These are phyloP conservation scores for Cephonodes hylas DNA, from an alignment of 2,888 invertebrate species.

Conservation along the genomic window DNA sequence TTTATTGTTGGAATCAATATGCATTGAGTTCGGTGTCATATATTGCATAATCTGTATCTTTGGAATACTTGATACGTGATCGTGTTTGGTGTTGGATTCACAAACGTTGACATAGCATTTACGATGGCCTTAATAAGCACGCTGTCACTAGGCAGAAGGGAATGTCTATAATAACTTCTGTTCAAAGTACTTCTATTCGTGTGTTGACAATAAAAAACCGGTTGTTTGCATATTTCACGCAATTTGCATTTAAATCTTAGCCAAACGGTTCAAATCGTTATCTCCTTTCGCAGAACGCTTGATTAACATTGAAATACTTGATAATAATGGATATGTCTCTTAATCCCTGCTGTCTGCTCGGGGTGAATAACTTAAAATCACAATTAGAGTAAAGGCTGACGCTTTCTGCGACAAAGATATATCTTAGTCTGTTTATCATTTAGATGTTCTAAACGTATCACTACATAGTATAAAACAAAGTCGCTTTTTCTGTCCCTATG, in stretches of 20 bases:
- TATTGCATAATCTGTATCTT: not conserved
- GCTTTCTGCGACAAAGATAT: not conserved
- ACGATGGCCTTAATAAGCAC: not conserved
- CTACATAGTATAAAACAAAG: too few species aligned
- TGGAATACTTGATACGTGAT: not conserved
- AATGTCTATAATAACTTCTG: not conserved
- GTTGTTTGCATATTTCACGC: not conserved
- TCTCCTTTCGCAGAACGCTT: not conserved
- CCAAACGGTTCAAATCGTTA: not conserved
- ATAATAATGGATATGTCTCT: not conserved
- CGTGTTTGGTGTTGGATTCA: not conserved
- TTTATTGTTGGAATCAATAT: too few species aligned
- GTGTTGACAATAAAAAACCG: not conserved
- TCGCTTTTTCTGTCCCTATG: too few species aligned
- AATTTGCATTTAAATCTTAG: slow-evolving; percentile 1
- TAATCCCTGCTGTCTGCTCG: not conserved
- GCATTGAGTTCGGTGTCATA: not conserved
- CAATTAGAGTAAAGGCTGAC: not conserved
- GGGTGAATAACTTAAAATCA: not conserved
- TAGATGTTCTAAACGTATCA: not conserved
- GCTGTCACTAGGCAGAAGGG: not conserved
- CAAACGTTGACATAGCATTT: not conserved
- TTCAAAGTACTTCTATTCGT: not conserved
- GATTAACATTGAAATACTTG: not conserved
- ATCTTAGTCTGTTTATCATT: not conserved